Evolutionary conservation across 2,797 vertebrate species (phyloP), one percentile per base, ranked within the genome.

Genomic region (Pseudomugil gertrudae): DNA sequence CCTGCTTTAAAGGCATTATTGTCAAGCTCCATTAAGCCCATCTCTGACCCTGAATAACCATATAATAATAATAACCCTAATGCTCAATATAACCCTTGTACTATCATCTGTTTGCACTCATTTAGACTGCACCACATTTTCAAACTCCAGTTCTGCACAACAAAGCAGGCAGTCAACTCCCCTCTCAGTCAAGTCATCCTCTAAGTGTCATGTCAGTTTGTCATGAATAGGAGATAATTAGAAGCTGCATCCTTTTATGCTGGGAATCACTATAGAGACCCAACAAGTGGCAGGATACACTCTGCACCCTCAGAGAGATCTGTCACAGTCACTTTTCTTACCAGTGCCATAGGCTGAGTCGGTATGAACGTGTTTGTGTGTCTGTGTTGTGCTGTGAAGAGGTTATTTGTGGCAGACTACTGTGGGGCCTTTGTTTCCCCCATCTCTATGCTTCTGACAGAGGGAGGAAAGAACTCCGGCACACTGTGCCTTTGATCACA

Each of bases 361-460:
- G n/a, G 43, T 72, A 35, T 47, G 50, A 63, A 26, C 26, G 58
- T 74, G 69, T 69, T 60, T 83, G 80, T 68, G 85, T 60, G 83
- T 62, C 75, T 66, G 58, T n/a, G 78, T 79, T 78, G 62, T 61
- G 77, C 69, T 72, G 75, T 71, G 74, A 81, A 76, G 83, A 83
- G 88, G 84, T 90, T 92, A 90, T 90, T 92, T 90, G 87, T 81
- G 84, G 89, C 84, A 89, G 87, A 89, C 78, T 81, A 90, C 91
- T 89, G 86, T 88, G 84, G 79, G 69, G 79, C 78, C 84, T 91
- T 91, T 91, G 89, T 91, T 90, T 91, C 77, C 66, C 63, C 64
- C 33, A 66, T 83, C 83, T 91, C 81, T 83, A 64, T 71, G 86
- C 82, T 64, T 84, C 87, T 89, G 87, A 90, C 78, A 85, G 84